Evolutionary conservation across 1,140 invertebrate genomes (phyloP), one percentile per base, ranked within the genome.

Genomic region (Eufriesea mexicana): DNA sequence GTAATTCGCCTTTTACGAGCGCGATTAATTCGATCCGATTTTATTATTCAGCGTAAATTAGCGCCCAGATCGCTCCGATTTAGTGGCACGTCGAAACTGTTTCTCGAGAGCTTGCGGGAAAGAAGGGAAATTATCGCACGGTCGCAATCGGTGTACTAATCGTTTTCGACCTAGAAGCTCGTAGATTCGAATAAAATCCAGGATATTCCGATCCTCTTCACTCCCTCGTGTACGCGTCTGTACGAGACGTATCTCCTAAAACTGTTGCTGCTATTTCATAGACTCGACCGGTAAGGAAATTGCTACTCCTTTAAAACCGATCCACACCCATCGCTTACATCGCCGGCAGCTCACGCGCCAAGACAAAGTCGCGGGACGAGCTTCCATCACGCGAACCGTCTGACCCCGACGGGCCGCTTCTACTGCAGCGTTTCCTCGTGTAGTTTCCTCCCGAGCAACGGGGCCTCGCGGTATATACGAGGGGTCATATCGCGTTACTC

Each of bases 401-500:
- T 82, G 84, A 85, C 78, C 78, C 71, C 49, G 70, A 18, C 61
- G 42, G 35, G 66, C 71, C 55, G 25, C 42, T 73, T 78, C 68
- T 68, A 57, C 85, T 81, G 71, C 72, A 75, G 72, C 55, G n/a
- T 62, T 86, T 51, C 61, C 64, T 75, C 70, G 49, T 55, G n/a
- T 25, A 73, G 23, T 20, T 10, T 35, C 12, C 5, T 57, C 62
- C 14, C n/a, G 66, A 45, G 70, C 64, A 70, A 76, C 55, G 62
- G 59, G 47, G 6, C 12, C 18, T 57, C 20, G 68, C 49, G 20
- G 18, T 55, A 72, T 23, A 62, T 59, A 45, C 61, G 47, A 70
- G 71, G 55, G 72, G n/a, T 68, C 45, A 42, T 82, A 84, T 82
- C 83, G 74, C 79, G 49, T 86, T 82, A 85, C 84, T 73, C 61